Base-by-base conservation (phyloP, 2,888 invertebrate species). In the Neuroscelio doddi region DNA sequence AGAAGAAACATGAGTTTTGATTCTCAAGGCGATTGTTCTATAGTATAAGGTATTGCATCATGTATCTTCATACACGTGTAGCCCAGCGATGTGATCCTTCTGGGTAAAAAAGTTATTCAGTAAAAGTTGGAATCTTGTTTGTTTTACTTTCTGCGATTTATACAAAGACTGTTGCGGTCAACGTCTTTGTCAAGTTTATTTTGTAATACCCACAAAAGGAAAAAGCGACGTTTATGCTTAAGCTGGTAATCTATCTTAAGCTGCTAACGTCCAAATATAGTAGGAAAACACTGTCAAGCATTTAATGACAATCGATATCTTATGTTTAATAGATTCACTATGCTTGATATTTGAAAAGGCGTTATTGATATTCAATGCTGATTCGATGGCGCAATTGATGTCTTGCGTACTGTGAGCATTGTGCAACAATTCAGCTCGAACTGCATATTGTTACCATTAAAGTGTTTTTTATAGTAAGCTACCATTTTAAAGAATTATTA, bases 301-400 rank as follows among this genome's bases (percentile, higher is more conserved):
- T 41, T 41, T 41, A 41, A 41, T 41, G 41, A 41, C 41, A 24
- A 10, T 41, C 24, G 41, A 41, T 41, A 41, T 24, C 10, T 26
- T n/a, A 24, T 26, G 41, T 12, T 10, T 21, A 41, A 21, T 41
- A 41, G 26, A 41, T 41, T 21, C 41, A 26, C 41, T 24, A 24
- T 12, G 24, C n/a, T 12, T 12, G 41, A 26, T 5, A 41, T 41
- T 41, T 12, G 24, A 12, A 21, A 41, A 41, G 41, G 41, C 26
- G 24, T 24, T 41, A 41, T 41, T 41, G 41, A 41, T 41, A 24
- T 41, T 24, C 14, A 24, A 41, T 41, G 41, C 41, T 24, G 41
- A 41, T 41, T 41, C 12, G 12, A 41, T 41, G 41, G 5, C 16
- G 41, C 15, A 26, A 41, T 12, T 14, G 36, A 36, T 36, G 12